Base-by-base conservation (phyloP, 2,888 invertebrate genomes). In the Drosophila picticornis region DNA sequence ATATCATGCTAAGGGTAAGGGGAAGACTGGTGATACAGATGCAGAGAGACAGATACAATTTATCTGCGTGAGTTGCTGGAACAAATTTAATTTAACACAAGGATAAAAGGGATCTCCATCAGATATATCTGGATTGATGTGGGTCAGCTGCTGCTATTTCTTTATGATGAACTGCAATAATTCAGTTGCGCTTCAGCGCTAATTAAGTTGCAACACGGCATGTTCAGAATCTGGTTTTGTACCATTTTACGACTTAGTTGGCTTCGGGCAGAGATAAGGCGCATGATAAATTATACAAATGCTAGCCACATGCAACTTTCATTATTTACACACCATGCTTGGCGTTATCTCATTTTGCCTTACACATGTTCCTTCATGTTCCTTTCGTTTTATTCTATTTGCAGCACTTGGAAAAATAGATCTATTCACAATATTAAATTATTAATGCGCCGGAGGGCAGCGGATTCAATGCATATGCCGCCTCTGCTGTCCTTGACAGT, bases 401-500 rank as follows among this genome's bases (percentile, higher is more conserved):
- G 32, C 88, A 86, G 86, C 51, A 58, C 57, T 56, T 32, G 40
- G 31, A 22, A 56, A 48, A 71, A 48, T 63, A 50, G 66, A 27
- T 27, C 5, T n/a, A 9, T 71, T 36, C 48, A 59, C 64, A 68
- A 64, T 51, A 72, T 73, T 85, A 52, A 88, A 86, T 85, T 64
- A 73, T 90, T 88, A 75, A 90, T 85, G 85, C 68, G 56, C 58
- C 67, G 62, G 66, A 53, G 43, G 48, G 40, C 56, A 51, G 66
- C 66, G 68, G 53, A 69, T 77, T 75, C 46, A 48, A 63, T 62
- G 75, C 68, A 63, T 66, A 64, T 56, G 62, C 55, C 46, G 46
- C 62, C 57, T 70, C 32, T 52, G 62, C 62, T 69, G 83, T 69
- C 80, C 84, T 82, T 83, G 77, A 67, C 77, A 65, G 64, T 76